phyloP scores from a whole-genome alignment of 2,888 invertebrate genomes.

The Galerucella pusilla region DNA sequence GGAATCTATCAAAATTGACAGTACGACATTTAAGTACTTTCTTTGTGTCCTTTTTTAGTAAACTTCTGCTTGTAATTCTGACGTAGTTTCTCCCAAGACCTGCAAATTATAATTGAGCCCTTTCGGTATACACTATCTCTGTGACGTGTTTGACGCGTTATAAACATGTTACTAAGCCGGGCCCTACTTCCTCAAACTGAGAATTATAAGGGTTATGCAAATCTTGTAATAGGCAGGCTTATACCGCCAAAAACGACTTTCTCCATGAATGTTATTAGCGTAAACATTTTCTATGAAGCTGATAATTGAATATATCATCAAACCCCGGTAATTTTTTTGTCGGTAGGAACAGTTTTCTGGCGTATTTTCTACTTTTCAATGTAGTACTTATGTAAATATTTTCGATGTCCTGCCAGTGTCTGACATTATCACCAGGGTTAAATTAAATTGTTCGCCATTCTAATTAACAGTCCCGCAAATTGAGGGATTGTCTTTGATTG shows the following conservation, averaged over 20 bases:
- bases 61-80: neutral
- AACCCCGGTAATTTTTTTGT: no score
- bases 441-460: constrained; percentile 26
- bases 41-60: neutral
- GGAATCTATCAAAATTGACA: no score
- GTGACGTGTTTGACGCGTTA: neutral
- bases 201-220: constrained; percentile 44
- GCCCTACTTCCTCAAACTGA: constrained; percentile 16
- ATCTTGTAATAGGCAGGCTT: constrained; percentile 38
- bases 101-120: neutral
- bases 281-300: constrained; percentile 35
- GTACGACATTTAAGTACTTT: no score
- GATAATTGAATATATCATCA: constrained; percentile 38
- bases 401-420: neutral
- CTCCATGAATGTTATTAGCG: constrained; percentile 41
- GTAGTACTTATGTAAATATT: neutral
- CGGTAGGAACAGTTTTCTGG: no score
- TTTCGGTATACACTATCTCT: constrained; percentile 1
- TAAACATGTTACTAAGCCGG: constrained; percentile 10
- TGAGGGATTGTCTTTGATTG: constrained; percentile 31
- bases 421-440: constrained; percentile 23
- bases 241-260: constrained; percentile 39
- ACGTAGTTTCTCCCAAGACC: neutral
- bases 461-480: constrained; percentile 28
- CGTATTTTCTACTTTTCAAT: no score